Base-by-base conservation (phyloP, 2,888 invertebrate genomes). In the Polymixis flavicincta region DNA sequence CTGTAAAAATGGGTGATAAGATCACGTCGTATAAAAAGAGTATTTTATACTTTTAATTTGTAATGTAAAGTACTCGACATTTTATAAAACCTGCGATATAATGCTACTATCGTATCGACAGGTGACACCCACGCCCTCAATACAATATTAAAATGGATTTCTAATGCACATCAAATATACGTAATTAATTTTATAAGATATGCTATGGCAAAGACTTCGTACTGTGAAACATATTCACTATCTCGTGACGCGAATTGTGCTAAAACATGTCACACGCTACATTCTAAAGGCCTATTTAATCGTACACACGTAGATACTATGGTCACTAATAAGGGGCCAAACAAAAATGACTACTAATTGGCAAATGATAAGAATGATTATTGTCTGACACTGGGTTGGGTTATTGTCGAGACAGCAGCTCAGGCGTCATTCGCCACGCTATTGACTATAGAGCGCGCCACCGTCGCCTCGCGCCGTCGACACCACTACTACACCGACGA, bases 351-450 rank as follows among this genome's bases (percentile, higher is more conserved):
- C 91, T 92, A 92, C 93, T 92, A 92, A 93, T 71, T 89, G 90
- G 95, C 95, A 96, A 96, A 95, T 91, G 81, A 95, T 92, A 94
- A 90, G 89, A 95, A 95, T 94, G 86, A 95, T 96, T 96, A 96
- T 96, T 96, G 96, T 96, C 96, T 95, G 95, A 96, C 96, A 96
- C 96, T 96, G 95, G 96, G 95, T 96, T 96, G 95, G 96, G 95
- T 96, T 96, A 96, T 96, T 96, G 96, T 96, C 96, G 91, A 96
- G 96, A 96, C 96, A 96, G 96, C 96, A 96, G 96, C 93, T 95
- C 82, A 83, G 94, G 93, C 93, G 90, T 85, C 85, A 76, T 74
- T 79, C 92, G 94, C 94, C 94, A 86, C 91, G 90, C 93, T 93
- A 94, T 94, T 92, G 94, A 93, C 94, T 94, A 94, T 89, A 92